These are phyloP conservation scores for Gasterosteus aculeatus DNA, from an alignment of 2,113 vertebrate species.

Conservation along the genomic window DNA sequence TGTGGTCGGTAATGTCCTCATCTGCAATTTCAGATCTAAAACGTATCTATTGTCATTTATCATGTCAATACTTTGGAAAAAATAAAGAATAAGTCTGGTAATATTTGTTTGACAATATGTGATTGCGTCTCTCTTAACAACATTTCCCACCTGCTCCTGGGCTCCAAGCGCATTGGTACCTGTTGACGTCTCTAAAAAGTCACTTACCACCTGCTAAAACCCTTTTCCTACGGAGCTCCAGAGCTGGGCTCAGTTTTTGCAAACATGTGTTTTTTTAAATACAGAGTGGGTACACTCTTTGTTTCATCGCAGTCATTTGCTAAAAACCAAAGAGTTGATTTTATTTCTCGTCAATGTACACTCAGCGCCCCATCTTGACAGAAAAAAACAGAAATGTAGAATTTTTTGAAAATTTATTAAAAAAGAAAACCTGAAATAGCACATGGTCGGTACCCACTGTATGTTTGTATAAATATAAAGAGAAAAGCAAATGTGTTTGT, in stretches of 20 bases:
- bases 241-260: background rate
- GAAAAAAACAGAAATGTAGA: no score
- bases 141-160: background rate
- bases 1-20: conserved; percentile 14
- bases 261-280: no score
- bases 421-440: no score
- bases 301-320: no score
- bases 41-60: background rate
- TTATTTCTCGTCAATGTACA: no score
- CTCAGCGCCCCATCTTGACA: no score
- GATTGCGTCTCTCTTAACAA: background rate
- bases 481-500: background rate
- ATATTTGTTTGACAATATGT: background rate
- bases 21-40: background rate
- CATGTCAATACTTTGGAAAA: background rate
- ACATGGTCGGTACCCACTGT: no score
- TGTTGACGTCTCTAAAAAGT: background rate
- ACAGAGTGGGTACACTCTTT: no score
- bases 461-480: background rate
- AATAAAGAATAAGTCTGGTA: background rate
- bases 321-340: no score
- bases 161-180: background rate
- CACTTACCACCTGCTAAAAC: background rate
- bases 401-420: no score
- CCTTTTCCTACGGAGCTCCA: background rate